Base-by-base conservation (phyloP, 2,113 vertebrate genomes). In the Hassar affinis region DNA sequence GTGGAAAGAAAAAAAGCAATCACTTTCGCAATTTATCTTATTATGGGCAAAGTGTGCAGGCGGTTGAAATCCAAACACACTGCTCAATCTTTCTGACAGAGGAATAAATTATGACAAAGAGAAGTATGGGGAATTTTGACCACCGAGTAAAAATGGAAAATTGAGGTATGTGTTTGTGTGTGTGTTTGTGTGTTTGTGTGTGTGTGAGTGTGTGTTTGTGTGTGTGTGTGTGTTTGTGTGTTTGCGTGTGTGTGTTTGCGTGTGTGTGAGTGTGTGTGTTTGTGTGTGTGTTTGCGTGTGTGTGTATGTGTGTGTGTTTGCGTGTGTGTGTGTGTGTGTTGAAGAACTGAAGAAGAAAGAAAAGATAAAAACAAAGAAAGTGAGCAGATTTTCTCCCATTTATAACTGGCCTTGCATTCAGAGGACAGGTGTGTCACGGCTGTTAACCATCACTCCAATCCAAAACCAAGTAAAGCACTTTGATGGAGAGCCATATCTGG, bases 11-110 rank as follows among this genome's bases (percentile, higher is more conserved):
- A 75, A 83, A 77, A 76, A n/a, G 56, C 71, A 83, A 77, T 69
- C 56, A 64, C 56, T 76, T 54, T 74, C 18, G 38, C 45, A 61
- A 74, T 82, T 81, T 81, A 74, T 72, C 68, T 57, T 81, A 81
- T 81, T 71, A 77, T 61, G 52, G 54, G 68, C 68, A 45, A 71
- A 27, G 51, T 81, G 80, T 57, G 33, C 79, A 25, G 47, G 71
- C 45, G 61, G 71, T 77, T 83, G 8, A 77, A 83, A 84, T 59
- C 30, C 33, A 78, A 84, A 76, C 81, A 83, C 27, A 71, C 81
- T 38, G 45, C 20, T 76, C 81, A 75, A 61, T 84, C 54, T 72
- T 79, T 33, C 42, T 71, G 77, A 14, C 83, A 79, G 42, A 79
- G n/a, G 25, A 79, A 84, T 72, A 79, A 72, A 72, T 72, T 71